A percentile compares a stretch with the other conserved stretches of the same genome.
These are phyloP conservation scores for Chroicocephalus ridibundus DNA, from an alignment of 2,113 vertebrate species.

Conservation along the genomic window DNA sequence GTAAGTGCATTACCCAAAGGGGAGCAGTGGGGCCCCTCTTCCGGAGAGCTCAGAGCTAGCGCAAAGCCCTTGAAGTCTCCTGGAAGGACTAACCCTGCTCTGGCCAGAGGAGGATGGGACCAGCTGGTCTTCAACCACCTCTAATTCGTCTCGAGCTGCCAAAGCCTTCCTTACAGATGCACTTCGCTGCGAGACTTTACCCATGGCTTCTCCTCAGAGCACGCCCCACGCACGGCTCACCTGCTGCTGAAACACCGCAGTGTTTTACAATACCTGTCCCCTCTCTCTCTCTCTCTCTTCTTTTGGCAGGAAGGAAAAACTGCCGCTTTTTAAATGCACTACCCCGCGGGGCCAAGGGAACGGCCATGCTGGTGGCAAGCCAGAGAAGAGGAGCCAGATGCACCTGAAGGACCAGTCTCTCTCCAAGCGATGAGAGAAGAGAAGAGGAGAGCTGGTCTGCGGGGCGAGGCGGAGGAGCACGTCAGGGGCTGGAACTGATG, in stretches of 20 bases:
- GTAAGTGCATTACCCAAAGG: not conserved
- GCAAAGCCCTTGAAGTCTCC: constrained; percentile 12
- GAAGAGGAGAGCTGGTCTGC: not conserved
- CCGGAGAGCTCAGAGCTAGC: not conserved
- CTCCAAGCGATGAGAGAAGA: not conserved
- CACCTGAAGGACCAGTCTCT: constrained; percentile 61
- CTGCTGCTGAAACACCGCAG: not conserved
- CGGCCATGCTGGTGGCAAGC: constrained; percentile 59
- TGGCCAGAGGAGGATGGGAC: not conserved
- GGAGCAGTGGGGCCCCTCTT: not conserved
- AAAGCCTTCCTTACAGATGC: constrained; percentile 14
- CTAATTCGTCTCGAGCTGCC: not conserved
- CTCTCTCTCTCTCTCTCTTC: constrained; percentile 32
- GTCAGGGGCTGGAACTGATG: not conserved
- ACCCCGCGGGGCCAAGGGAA: constrained; percentile 59
- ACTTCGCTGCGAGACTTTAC: not conserved
- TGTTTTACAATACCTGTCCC: not conserved
- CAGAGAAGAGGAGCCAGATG: constrained; percentile 71
- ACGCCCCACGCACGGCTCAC: fast-evolving
- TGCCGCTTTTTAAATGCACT: constrained; percentile 52
- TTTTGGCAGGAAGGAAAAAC: constrained; percentile 76
- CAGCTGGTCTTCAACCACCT: constrained; percentile 27
- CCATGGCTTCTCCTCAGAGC: not conserved
- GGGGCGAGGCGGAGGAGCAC: not conserved
- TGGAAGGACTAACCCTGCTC: constrained; percentile 25